A percentile compares a stretch with the other conserved stretches of the same genome.
Evolutionary conservation across 2,113 vertebrate species (phyloP).

Genomic region (cattle (Bos taurus)): ARS-UCD2.0 NC_037335.1:16115001-16115500

Average conservation of each 20-base stretch:
- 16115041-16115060: not conserved
- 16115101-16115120: not conserved
- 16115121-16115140: not conserved
- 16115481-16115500: not conserved
- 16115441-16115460: not conserved
- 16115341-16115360: not conserved
- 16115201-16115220: not conserved
- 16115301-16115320: not conserved
- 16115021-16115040: not conserved
- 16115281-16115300: not conserved
- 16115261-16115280: not conserved
- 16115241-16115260: not conserved
- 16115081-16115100: not conserved
- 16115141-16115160: not conserved
- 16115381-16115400: not conserved
- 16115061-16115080: not conserved
- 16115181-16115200: not conserved
- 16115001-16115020: not conserved
- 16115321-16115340: not conserved
- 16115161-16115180: not conserved
- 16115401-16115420: not conserved
- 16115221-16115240: not conserved
- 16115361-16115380: not conserved
- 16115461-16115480: not conserved
- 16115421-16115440: not conserved